Evolutionary conservation across 2,113 vertebrate genomes (phyloP).

Genomic region (Arvicanthis niloticus): DNA sequence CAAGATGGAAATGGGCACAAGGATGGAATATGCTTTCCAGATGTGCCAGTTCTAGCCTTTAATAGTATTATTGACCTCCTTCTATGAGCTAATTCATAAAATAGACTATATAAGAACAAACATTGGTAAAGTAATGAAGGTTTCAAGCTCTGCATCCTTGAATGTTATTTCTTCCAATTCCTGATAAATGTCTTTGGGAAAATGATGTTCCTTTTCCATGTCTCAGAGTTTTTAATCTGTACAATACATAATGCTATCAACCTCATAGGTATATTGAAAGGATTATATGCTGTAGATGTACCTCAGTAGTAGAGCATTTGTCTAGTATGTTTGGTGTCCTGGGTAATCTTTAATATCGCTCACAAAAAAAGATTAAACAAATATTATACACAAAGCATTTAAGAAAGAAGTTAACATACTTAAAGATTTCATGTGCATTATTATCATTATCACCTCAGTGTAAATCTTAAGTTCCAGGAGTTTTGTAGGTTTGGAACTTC

Average conservation of each 20-base stretch:
- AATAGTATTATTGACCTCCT: constrained; percentile 16
- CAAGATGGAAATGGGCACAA: not conserved
- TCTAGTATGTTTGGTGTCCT: not conserved
- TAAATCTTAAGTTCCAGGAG: not conserved
- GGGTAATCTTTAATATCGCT: not conserved
- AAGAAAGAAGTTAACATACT: not conserved
- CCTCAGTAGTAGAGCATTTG: not conserved
- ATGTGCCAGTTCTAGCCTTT: not conserved
- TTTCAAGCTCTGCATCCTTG: not conserved
- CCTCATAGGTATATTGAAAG: not conserved
- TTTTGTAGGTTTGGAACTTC: not conserved
- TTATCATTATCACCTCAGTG: not conserved
- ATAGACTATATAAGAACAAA: constrained; percentile 19
- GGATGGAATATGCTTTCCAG: constrained; percentile 6
- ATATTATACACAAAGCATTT: not conserved
- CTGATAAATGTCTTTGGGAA: not conserved
- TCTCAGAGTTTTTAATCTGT: constrained; percentile 16
- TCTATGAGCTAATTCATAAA: constrained; percentile 17
- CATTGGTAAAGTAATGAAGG: not conserved
- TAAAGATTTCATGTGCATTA: not conserved
- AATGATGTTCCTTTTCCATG: not conserved
- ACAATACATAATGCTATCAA: not conserved
- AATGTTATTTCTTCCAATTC: constrained; percentile 19
- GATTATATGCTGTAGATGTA: not conserved
- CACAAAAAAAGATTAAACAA: constrained; percentile 12